Percentiles rank a stretch among this genome's conserved stretches.
These are phyloP conservation scores for Lithobates sylvaticus DNA, from an alignment of 2,797 vertebrate genomes.

Conservation along the genomic window DNA sequence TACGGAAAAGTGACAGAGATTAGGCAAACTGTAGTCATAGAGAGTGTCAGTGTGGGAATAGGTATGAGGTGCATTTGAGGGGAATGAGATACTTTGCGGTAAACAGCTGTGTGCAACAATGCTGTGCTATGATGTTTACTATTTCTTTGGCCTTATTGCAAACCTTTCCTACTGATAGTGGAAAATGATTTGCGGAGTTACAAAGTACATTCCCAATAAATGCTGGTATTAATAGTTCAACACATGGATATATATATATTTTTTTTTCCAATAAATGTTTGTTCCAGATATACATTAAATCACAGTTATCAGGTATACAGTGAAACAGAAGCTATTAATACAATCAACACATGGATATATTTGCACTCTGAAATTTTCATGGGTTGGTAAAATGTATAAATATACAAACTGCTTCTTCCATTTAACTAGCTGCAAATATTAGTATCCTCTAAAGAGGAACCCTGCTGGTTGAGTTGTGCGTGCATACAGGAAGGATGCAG, in stretches of 20 bases:
- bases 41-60: slow-evolving; percentile 32
- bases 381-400: not conserved
- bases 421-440: no score
- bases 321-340: no score
- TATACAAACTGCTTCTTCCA: not conserved
- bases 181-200: not conserved
- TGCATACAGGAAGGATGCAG: no score
- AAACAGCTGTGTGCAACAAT: not conserved
- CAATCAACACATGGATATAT: not conserved
- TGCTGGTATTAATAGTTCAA: no score
- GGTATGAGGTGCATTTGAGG: not conserved
- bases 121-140: not conserved
- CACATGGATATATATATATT: not conserved
- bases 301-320: no score
- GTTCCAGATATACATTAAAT: no score
- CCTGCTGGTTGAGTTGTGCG: no score
- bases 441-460: no score
- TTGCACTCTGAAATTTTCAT: not conserved
- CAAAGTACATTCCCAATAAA: no score
- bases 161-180: not conserved
- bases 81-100: not conserved
- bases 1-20: slow-evolving; percentile 20
- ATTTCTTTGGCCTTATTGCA: not conserved
- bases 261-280: no score
- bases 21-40: slow-evolving; percentile 24